Base-by-base conservation (phyloP, 37 sponge, comb jelly and placozoan species). In the Mnemiopsis leidyi region DNA sequence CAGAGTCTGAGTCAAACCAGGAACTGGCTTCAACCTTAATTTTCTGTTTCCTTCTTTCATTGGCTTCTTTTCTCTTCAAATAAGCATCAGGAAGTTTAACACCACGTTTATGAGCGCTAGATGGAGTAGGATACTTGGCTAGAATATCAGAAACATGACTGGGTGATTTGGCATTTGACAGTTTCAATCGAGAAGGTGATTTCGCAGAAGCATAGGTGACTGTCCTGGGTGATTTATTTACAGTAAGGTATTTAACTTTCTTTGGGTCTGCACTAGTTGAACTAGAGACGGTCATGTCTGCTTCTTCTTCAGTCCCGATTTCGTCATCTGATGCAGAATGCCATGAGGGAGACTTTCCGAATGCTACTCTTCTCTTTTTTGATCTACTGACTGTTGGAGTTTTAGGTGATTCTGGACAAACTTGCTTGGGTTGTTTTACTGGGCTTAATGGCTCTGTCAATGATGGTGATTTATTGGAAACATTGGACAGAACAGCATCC, bases 261-360 rank as follows among this genome's bases (percentile, higher is more conserved):
- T 31, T 77, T 13, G 20, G 32, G 1, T 34, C 33, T 21, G 26
- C 16, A 28, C 36, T n/a, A 38, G 90, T 85, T 7, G 90, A 40
- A 85, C 90, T 85, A 3, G 90, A 85, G 0, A 85, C 90, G 39
- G 61, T 40, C 36, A 37, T 40, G 28, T 85, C 90, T n/a, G 33
- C 90, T 25, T 85, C 90, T 85, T 85, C 90, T n/a, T 34, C 82
- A 16, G 31, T 23, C 18, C 35, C 82, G 16, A 31, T 18, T 2
- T 79, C 37, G 16, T 79, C 82, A 25, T 85, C 90, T 28, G 90
- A 85, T 40, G 39, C 1, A 26, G 23, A 9, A 85, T 39, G 39
- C 90, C 90, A 85, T 25, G 90, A 85, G 26, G 90, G 90, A 23
- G 90, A 85, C 90, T 85, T 85, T 0, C 90, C 90, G 24, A 85